Conservation (phyloP, 2,113 vertebrate species). For the Aptenodytes patagonicus region DNA sequence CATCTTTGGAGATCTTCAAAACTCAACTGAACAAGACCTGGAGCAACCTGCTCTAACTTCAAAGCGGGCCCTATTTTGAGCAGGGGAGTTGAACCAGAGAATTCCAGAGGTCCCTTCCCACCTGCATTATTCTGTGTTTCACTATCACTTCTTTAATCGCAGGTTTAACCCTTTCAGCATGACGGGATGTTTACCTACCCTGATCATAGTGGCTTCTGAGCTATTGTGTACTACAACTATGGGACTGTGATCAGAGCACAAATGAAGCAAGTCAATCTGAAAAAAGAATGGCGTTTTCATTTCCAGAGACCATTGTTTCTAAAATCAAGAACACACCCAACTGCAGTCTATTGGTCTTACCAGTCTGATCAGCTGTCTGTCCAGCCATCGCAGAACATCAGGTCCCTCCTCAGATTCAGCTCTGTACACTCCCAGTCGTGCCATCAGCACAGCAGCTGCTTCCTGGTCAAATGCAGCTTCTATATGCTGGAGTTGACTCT, state of each 20-base stretch:
- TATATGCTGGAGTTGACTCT: conserved; percentile 93
- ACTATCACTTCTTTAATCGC: background rate
- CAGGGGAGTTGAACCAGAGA: background rate
- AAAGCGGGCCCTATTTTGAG: background rate
- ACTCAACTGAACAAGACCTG: background rate
- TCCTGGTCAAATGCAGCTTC: conserved; percentile 97
- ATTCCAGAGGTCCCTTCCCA: background rate
- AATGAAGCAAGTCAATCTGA: background rate
- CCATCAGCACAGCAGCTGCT: conserved; percentile 93
- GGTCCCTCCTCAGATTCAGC: conserved; percentile 95
- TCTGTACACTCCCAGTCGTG: conserved; percentile 90
- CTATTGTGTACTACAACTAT: background rate
- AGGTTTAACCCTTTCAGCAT: background rate
- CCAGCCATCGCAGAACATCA: conserved; percentile 93
- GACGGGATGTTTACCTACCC: background rate
- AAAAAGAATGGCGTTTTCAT: background rate
- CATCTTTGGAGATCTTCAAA: background rate
- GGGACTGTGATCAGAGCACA: background rate
- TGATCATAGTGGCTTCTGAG: background rate
- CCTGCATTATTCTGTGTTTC: background rate
- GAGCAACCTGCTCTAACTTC: background rate
- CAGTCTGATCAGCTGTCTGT: conserved; percentile 96
- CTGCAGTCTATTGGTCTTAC: conserved; percentile 69
- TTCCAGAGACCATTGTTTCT: background rate
- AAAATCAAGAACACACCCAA: background rate